Percentiles rank a stretch among this genome's conserved stretches.
Conservation (phyloP, 2,113 vertebrate species). For the Pungitius pungitius region DNA sequence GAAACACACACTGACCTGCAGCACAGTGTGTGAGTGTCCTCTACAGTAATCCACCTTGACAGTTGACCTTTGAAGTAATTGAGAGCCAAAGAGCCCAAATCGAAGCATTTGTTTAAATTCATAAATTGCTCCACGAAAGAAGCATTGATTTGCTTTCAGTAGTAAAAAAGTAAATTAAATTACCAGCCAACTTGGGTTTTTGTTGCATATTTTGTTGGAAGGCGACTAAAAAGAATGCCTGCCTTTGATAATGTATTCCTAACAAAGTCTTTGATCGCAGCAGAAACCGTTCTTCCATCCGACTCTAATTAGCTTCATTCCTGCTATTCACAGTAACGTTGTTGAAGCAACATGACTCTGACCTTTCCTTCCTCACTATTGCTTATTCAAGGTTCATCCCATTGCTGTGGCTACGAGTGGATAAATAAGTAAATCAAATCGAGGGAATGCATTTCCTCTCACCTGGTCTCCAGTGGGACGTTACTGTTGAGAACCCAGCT, state of each 20-base stretch:
- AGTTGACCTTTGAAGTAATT: conserved; percentile 20
- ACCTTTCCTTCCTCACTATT: conserved; percentile 53
- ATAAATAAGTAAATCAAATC: not conserved
- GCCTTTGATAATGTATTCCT: not conserved
- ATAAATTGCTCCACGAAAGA: not conserved
- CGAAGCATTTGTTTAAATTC: conserved; percentile 9
- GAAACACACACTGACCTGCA: not conserved
- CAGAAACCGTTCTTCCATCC: conserved; percentile 3
- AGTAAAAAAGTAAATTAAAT: not conserved
- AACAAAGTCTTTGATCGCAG: not conserved
- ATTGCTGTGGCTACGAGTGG: conserved; percentile 19
- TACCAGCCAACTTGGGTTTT: not conserved
- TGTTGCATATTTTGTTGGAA: not conserved
- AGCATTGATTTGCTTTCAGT: not conserved
- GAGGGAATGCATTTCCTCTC: conserved; percentile 46
- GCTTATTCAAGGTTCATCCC: conserved; percentile 33
- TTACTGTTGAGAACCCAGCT: conserved; percentile 99
- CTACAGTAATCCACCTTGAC: not conserved
- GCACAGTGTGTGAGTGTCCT: not conserved
- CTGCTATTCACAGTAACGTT: conserved; percentile 35
- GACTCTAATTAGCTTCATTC: conserved; percentile 3
- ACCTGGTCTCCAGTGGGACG: conserved; percentile 97
- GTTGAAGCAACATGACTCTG: conserved; percentile 34
- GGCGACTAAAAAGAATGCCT: not conserved
- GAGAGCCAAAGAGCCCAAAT: not conserved